Percentiles rank a stretch among this genome's conserved stretches.
Conservation (phyloP, 2,797 vertebrate genomes). For the Cyclopterus lumpus region DNA sequence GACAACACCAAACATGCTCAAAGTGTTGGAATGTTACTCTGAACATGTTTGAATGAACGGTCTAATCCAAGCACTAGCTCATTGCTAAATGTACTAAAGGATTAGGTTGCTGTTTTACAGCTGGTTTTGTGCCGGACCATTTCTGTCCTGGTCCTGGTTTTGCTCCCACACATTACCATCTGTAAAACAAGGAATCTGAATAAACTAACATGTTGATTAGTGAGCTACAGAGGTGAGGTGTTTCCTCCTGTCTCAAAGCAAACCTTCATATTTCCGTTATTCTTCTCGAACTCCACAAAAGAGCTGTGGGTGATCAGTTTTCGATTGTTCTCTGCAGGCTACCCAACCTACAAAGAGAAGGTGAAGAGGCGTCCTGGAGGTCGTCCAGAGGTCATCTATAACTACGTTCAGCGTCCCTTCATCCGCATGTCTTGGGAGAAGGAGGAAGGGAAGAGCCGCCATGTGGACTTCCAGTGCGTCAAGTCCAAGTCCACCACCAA, state of each 20-base stretch:
- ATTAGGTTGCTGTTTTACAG: no score
- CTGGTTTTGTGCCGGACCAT: no score
- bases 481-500: slow-evolving; percentile 99
- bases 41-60: background rate
- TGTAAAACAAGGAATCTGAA: no score
- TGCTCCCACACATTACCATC: background rate
- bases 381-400: slow-evolving; percentile 97
- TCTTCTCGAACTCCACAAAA: background rate
- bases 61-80: background rate
- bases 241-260: background rate
- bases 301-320: background rate
- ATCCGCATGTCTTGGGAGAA: slow-evolving; percentile 99
- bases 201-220: background rate
- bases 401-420: slow-evolving; percentile 97
- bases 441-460: slow-evolving; percentile 97
- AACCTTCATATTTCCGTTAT: no score
- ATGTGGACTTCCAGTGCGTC: slow-evolving; percentile 98
- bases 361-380: slow-evolving; percentile 96
- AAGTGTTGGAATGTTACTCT: background rate
- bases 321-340: slow-evolving; percentile 80
- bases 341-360: slow-evolving; percentile 98
- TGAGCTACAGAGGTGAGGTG: background rate
- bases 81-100: background rate
- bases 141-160: no score
- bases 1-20: background rate